These are phyloP conservation scores for Hydrotaea diabolus DNA, from an alignment of 2,888 invertebrate genomes.

Conservation along the genomic window DNA sequence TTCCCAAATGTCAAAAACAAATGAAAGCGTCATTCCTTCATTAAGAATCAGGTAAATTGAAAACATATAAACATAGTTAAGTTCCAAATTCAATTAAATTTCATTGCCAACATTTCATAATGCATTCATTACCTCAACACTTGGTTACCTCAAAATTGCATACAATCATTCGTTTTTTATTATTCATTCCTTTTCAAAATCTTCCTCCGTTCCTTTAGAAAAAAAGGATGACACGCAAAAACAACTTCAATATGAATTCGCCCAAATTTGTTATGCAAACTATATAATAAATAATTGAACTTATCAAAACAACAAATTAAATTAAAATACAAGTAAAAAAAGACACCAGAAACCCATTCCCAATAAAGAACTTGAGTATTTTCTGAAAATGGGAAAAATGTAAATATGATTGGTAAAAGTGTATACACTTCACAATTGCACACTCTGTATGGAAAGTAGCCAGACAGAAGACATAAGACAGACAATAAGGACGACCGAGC, in stretches of 20 bases:
- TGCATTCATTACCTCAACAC: no score
- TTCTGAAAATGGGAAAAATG: conserved; percentile 27
- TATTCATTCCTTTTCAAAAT: no score
- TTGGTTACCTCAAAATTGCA: no score
- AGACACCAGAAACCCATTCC: neutral
- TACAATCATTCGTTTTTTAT: no score
- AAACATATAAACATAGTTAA: no score
- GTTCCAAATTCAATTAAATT: no score
- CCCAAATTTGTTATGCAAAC: conserved; percentile 59
- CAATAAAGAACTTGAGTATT: conserved; percentile 15
- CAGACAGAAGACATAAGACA: conserved; percentile 27
- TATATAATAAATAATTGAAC: conserved; percentile 57
- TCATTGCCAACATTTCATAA: no score
- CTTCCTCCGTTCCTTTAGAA: no score
- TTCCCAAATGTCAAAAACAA: no score
- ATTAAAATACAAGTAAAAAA: conserved; percentile 52
- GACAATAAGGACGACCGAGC: conserved; percentile 43
- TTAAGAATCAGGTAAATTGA: no score
- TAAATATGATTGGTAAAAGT: conserved; percentile 58
- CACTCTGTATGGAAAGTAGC: conserved; percentile 31
- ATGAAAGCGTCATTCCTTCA: no score
- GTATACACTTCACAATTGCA: conserved; percentile 24
- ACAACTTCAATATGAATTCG: conserved; percentile 48
- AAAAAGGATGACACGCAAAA: neutral
- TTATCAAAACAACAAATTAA: conserved; percentile 51